Percentiles rank a stretch among this genome's conserved stretches.
Conservation (phyloP, 2,888 invertebrate species). For the Chydorus sphaericus region DNA sequence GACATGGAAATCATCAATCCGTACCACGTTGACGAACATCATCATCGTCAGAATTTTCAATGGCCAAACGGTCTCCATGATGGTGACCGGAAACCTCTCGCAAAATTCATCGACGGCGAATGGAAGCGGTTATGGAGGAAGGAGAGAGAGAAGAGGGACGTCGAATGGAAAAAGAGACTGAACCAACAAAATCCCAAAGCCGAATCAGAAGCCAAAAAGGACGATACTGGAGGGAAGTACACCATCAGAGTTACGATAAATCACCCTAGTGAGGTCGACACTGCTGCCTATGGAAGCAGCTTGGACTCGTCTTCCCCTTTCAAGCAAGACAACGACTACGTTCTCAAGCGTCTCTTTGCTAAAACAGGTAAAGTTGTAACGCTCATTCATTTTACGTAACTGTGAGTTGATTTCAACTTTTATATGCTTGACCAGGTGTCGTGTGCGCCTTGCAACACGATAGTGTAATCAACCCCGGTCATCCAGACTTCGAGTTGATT, state of each 20-base stretch:
- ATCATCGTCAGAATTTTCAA: conserved; percentile 56
- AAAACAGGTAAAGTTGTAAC: conserved; percentile 48
- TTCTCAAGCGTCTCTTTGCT: conserved; percentile 66
- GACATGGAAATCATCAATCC: conserved; percentile 26
- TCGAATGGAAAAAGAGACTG: conserved; percentile 14
- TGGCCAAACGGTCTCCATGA: conserved; percentile 40
- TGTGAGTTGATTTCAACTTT: neutral
- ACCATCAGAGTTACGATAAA: conserved; percentile 18
- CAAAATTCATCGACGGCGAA: conserved; percentile 16
- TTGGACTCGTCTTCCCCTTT: too few species aligned
- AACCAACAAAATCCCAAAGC: conserved; percentile 24
- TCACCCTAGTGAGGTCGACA: conserved; percentile 23
- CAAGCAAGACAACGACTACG: conserved; percentile 55
- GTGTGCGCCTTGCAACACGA: conserved; percentile 67
- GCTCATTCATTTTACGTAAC: conserved; percentile 5
- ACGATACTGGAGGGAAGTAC: conserved; percentile 15
- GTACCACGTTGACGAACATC: too few species aligned
- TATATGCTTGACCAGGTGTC: conserved; percentile 37
- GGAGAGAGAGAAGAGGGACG: neutral
- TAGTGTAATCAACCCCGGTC: conserved; percentile 50
- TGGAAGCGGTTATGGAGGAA: conserved; percentile 17
- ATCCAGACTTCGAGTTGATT: conserved; percentile 48
- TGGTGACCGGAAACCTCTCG: too few species aligned
- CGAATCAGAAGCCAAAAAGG: conserved; percentile 24
- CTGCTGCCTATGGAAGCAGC: too few species aligned